Base-by-base conservation (phyloP, 2,888 invertebrate genomes). In the Meandrusa payeni region DNA sequence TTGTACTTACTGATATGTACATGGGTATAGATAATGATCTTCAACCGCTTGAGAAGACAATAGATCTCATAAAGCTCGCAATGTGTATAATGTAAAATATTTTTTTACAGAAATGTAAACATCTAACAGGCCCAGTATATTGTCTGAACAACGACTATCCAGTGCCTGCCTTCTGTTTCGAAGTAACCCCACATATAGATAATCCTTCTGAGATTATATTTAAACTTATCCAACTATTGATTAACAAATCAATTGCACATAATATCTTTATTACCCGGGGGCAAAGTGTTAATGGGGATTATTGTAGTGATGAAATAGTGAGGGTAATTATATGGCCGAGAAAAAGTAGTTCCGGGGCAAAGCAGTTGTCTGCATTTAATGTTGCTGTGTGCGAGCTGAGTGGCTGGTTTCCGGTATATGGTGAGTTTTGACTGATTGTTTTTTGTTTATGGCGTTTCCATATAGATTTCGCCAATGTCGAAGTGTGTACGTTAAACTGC, bases 351-450 rank as follows among this genome's bases (percentile, higher is more conserved):
- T 75, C 67, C 20, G 90, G 90, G 0, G 67, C 80, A 0, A 94
- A 94, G 64, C 81, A 90, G 42, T 64, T 89, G 7, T 65, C 61
- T 0, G 82, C 77, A 1, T 91, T 93, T 43, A 91, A 93, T 80
- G 89, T 94, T 5, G 96, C 94, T n/a, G 89, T 91, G 15, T 92
- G 92, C 55, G 96, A 96, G 69, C 66, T 95, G 0, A 92, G 92
- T 59, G 95, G 96, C 2, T 95, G 93, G 77, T 82, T 95, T 41
- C 89, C 93, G 0, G 77, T 94, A 2, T 92, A 90, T 74, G 85
- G 93, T 93, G 72, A 88, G 80, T 73, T 13, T 15, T 40, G n/a
- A n/a, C n/a, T n/a, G n/a, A n/a, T n/a, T n/a, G n/a, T n/a, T n/a
- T n/a, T n/a, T n/a, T n/a, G n/a, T n/a, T n/a, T n/a, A n/a, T n/a